Evolutionary conservation across 2,888 invertebrate genomes (phyloP).

Genomic region (Epistrophe grossulariae): DNA sequence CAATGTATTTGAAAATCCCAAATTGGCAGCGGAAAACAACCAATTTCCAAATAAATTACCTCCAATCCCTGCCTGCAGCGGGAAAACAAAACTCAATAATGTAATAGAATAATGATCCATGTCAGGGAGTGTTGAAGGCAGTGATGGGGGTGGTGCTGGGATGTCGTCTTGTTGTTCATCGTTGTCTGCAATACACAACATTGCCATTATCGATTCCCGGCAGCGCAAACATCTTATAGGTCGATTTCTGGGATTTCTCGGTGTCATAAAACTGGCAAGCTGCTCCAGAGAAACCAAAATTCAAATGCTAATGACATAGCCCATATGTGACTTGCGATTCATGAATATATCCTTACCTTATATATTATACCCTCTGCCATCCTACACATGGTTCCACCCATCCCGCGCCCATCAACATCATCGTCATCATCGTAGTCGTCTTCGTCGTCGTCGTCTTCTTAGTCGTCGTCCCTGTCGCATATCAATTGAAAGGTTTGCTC

Average conservation of each 20-base stretch:
- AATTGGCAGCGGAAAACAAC: constrained; percentile 75
- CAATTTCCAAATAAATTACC: constrained; percentile 76
- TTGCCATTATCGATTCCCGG: constrained; percentile 73
- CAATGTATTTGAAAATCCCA: constrained; percentile 41
- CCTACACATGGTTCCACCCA: constrained; percentile 27
- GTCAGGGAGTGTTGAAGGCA: constrained; percentile 39
- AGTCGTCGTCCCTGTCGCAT: constrained; percentile 77
- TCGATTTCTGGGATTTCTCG: constrained; percentile 67
- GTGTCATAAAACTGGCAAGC: constrained; percentile 72
- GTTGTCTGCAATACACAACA: constrained; percentile 58
- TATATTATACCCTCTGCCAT: constrained; percentile 16
- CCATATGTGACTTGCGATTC: constrained; percentile 73
- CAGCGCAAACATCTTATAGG: constrained; percentile 67
- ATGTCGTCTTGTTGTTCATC: neutral
- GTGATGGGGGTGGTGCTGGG: neutral
- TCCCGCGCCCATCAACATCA: constrained; percentile 40
- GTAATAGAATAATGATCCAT: constrained; percentile 76
- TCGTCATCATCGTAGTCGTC: constrained; percentile 38
- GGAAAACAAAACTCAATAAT: constrained; percentile 74
- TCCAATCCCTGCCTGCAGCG: constrained; percentile 68
- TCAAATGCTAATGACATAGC: constrained; percentile 75
- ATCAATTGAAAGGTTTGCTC: constrained; percentile 73
- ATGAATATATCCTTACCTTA: constrained; percentile 44
- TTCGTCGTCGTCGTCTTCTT: constrained; percentile 76
- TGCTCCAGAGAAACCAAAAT: constrained; percentile 70